A percentile compares a stretch with the other conserved stretches of the same genome.
phyloP scores from a whole-genome alignment of 30 jellyfish, hydroid and myxozoan species.

The Aurelia sp. region DNA sequence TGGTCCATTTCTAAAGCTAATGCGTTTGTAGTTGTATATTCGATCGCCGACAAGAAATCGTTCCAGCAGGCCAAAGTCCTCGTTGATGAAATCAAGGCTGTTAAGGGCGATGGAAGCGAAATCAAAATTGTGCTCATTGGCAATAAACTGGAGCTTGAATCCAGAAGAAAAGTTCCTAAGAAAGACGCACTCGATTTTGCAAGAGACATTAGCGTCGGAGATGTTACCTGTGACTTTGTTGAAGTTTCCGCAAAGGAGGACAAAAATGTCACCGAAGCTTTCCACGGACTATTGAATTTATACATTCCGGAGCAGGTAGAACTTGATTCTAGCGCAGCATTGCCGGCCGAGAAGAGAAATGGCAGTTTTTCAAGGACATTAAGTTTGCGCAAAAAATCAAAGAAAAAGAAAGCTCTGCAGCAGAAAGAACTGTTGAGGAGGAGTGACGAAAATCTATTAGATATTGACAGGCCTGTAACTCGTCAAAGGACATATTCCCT shows the following conservation, averaged over 20 bases:
- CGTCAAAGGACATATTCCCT: slow-evolving; percentile 51
- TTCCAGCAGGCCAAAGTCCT: slow-evolving; percentile 79
- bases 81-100: slow-evolving; percentile 75
- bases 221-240: slow-evolving; percentile 80
- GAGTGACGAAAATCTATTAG: slow-evolving; percentile 69
- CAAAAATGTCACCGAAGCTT: slow-evolving; percentile 59
- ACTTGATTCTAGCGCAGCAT: background rate
- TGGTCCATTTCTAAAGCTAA: slow-evolving; percentile 94
- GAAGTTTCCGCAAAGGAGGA: slow-evolving; percentile 91
- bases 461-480: slow-evolving; percentile 28
- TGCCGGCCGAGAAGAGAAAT: slow-evolving; percentile 46
- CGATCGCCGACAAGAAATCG: slow-evolving; percentile 85
- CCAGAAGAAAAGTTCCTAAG: slow-evolving; percentile 62
- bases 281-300: slow-evolving; percentile 85
- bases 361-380: slow-evolving; percentile 69
- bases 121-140: slow-evolving; percentile 87
- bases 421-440: slow-evolving; percentile 24
- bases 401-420: slow-evolving; percentile 19
- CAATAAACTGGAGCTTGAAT: slow-evolving; percentile 84
- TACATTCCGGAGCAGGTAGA: slow-evolving; percentile 75
- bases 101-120: slow-evolving; percentile 66
- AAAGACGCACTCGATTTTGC: slow-evolving; percentile 80
- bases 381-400: slow-evolving; percentile 27
- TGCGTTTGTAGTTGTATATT: slow-evolving; percentile 89
- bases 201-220: slow-evolving; percentile 55